A percentile compares a stretch with the other conserved stretches of the same genome.
Evolutionary conservation across 2,888 invertebrate genomes (phyloP).

Genomic region (Drosophila trichaetosa): DNA sequence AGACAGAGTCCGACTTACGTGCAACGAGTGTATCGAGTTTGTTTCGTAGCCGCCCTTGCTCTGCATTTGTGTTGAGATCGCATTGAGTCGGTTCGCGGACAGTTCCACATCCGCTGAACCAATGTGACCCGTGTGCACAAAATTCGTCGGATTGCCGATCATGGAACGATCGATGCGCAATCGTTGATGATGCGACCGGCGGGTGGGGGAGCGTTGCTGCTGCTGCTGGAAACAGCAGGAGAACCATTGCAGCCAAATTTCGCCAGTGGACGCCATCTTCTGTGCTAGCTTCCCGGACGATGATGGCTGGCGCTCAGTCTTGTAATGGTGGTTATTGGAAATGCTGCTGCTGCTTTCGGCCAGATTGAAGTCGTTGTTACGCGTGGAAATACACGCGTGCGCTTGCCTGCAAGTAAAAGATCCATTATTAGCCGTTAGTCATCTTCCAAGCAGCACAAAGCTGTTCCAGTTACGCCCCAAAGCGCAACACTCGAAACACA

Average conservation of each 20-base stretch:
- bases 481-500: constrained; percentile 8
- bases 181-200: constrained; percentile 88
- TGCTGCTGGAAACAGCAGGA: constrained; percentile 95
- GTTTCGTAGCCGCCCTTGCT: constrained; percentile 97
- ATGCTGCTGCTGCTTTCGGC: constrained; percentile 49
- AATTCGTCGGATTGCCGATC: constrained; percentile 98
- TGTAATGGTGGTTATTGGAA: constrained; percentile 27
- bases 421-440: constrained; percentile 22
- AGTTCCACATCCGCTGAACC: constrained; percentile 95
- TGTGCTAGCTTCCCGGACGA: constrained; percentile 48
- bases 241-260: constrained; percentile 96
- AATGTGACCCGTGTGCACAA: constrained; percentile 95
- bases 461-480: constrained; percentile 25
- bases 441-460: constrained; percentile 2
- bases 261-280: constrained; percentile 90
- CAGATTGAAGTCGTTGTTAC: constrained; percentile 55
- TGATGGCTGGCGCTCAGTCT: constrained; percentile 48
- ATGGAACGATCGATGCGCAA: constrained; percentile 95
- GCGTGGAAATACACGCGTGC: constrained; percentile 50
- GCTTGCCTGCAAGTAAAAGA: constrained; percentile 23
- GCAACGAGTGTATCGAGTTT: constrained; percentile 84
- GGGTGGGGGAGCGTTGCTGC: constrained; percentile 91
- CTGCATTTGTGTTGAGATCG: constrained; percentile 97
- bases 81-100: constrained; percentile 92
- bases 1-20: constrained; percentile 72